phyloP scores from a whole-genome alignment of 2,797 vertebrate species.

The Cuculus canorus region DNA sequence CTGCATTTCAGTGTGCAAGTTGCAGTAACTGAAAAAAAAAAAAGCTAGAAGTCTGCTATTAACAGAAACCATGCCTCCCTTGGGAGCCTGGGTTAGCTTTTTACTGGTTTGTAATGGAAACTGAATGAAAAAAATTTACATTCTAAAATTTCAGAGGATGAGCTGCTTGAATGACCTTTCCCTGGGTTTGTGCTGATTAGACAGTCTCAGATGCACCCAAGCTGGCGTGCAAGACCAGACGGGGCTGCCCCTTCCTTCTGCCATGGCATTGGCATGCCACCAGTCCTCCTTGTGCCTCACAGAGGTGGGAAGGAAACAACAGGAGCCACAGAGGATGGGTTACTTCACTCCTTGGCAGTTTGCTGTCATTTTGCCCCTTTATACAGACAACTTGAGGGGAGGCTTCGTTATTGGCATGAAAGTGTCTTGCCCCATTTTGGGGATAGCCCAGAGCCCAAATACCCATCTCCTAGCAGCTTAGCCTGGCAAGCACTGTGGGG shows the following conservation, averaged over 20 bases:
- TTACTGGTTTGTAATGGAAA: background rate
- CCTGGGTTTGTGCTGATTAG: background rate
- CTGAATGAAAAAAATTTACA: background rate
- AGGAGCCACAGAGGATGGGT: fast-evolving
- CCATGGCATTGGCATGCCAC: background rate
- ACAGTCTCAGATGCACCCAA: background rate
- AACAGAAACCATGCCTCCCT: background rate
- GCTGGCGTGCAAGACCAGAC: background rate
- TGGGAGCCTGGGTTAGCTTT: background rate
- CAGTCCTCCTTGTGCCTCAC: background rate
- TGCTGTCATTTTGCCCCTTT: background rate
- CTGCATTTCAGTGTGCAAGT: fast-evolving
- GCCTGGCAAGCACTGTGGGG: background rate
- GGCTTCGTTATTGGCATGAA: background rate
- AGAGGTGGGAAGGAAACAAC: background rate
- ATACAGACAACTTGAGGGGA: background rate
- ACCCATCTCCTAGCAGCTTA: background rate
- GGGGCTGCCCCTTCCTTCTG: background rate
- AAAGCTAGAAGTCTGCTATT: background rate
- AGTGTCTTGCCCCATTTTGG: background rate
- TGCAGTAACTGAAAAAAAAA: background rate
- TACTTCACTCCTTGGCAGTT: background rate
- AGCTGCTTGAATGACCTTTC: background rate
- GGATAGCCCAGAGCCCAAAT: background rate
- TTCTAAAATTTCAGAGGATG: background rate